These are phyloP conservation scores for Lateolabrax maculatus DNA, from an alignment of 2,797 vertebrate species.

Conservation along the genomic window DNA sequence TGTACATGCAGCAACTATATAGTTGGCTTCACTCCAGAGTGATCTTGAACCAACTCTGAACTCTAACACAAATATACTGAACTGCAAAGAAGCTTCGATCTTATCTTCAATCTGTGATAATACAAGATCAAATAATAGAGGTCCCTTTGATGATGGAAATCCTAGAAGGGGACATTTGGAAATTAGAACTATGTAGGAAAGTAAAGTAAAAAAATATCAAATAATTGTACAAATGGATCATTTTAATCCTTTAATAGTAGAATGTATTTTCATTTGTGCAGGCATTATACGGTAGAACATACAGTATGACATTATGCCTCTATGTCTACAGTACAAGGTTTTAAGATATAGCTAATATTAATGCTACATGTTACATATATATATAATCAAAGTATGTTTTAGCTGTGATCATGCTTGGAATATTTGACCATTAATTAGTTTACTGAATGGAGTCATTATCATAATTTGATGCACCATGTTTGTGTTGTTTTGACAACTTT, in stretches of 20 bases:
- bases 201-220: not conserved
- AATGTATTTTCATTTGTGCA: not conserved
- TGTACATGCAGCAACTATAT: too few species aligned
- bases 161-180: not conserved
- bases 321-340: not conserved
- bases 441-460: not conserved
- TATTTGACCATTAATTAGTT: not conserved
- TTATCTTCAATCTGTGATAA: not conserved
- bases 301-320: not conserved
- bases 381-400: too few species aligned
- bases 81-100: slow-evolving; percentile 15
- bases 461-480: not conserved
- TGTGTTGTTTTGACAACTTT: not conserved
- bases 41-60: slow-evolving; percentile 23
- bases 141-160: not conserved
- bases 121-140: not conserved
- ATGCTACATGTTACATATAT: too few species aligned
- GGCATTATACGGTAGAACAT: too few species aligned
- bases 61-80: slow-evolving; percentile 39
- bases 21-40: slow-evolving; percentile 38
- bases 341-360: not conserved
- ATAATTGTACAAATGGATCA: not conserved
- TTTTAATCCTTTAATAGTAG: not conserved
- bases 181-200: slow-evolving; percentile 4
- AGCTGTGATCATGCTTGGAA: not conserved